Evolutionary conservation across 2,888 invertebrate genomes (phyloP), one percentile per base, ranked within the genome.

Genomic region (Lumbricus terrestris): DNA sequence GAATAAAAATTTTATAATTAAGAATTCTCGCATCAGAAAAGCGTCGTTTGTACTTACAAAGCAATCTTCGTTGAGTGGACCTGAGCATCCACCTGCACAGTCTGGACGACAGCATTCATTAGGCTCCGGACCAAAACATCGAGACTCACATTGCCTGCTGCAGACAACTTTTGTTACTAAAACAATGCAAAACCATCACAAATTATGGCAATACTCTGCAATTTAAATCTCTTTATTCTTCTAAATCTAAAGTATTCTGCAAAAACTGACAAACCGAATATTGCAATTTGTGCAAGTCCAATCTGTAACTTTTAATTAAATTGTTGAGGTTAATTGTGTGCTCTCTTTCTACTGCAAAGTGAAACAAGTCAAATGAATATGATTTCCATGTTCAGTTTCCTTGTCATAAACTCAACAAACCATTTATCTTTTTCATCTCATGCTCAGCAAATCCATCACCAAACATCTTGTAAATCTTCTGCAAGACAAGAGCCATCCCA

Each of bases 41-140:
- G 54, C 54, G 3, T 29, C 23, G 29, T 23, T 8, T 69, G 6
- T n/a, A 94, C 95, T 95, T 94, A 96, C 96, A 92, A 98, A 96
- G 94, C 99, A 99, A 95, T 99, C 98, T 93, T 97, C 97, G 93
- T 98, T 97, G 91, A 97, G 97, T 0, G 98, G 98, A 0, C 99
- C 99, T 0, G 96, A 97, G 95, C 99, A 99, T 23, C 99, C 99
- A 37, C 98, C 99, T 13, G 98, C 98, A 95, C 99, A 99, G 95
- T 98, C 98, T 23, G 98, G 96, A 95, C 99, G 98, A 95, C 99
- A 99, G 90, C 95, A 94, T 94, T 98, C 97, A 82, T 98, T 96
- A 0, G 98, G 98, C 93, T 97, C 97, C 0, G 97, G 96, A 0
- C 98, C 98, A 94, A 97, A 99, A 95, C 99, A 99, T 90, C 98